Base-by-base conservation (phyloP, 1,140 invertebrate genomes). In the Metopolophium dirhodum region DNA sequence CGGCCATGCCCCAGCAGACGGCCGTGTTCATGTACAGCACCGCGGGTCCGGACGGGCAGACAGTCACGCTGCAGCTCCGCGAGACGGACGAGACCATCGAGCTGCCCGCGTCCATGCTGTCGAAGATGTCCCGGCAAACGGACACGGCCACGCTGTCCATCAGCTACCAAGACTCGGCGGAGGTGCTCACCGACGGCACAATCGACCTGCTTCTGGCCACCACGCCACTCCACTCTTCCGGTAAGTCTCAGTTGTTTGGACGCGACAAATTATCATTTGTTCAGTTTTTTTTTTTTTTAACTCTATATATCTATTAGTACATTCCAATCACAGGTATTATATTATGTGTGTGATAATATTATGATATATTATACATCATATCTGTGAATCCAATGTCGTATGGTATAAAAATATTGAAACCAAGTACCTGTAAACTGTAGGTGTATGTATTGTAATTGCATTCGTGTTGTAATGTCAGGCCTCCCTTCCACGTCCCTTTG, bases 11-110 rank as follows among this genome's bases (percentile, higher is more conserved):
- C 11, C 91, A 93, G 37, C 91, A 93, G 89, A 94, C 94, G 77
- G 96, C 96, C 93, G 96, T 96, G 94, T 96, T 96, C 95, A 96
- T 96, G 96, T 96, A 96, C 94, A 95, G 95, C 94, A 94, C 95
- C 94, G 95, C 95, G 94, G 95, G 95, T 94, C 91, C 91, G 35
- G 95, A 95, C 68, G 94, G 93, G 54, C 95, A 95, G 94, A 95
- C 95, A 94, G 96, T 96, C 77, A 96, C 96, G 93, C 95, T 96
- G 94, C 95, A 95, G 94, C 95, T 96, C 94, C 95, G 95, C 94
- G 96, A 96, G 95, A 95, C 95, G 77, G 96, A 96, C 94, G 95
- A 96, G 57, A 90, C 91, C 51, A 93, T 89, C 23, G 90, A 86
- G 30, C 94, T 94, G 14, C 94, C 94, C 86, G 94, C 94, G 35